Evolutionary conservation across 2,888 invertebrate species (phyloP), one percentile per base, ranked within the genome.

Genomic region (Trimorus sp.): DNA sequence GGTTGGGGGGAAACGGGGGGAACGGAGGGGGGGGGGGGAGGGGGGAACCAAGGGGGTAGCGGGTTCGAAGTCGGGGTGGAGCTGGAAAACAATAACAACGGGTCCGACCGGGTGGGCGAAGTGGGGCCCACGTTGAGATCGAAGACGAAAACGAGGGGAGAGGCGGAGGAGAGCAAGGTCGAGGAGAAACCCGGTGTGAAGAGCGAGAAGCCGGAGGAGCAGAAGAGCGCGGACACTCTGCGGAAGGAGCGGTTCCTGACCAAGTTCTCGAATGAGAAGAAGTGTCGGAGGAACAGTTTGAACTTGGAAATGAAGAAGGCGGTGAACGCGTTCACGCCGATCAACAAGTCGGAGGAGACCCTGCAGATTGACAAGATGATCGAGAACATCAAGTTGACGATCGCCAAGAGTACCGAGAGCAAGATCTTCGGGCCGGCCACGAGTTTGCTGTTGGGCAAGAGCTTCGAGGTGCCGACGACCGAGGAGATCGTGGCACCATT

Each of bases 321-420:
- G 0, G 88, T 90, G 7, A 88, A 86, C 56, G 87, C 89, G 7
- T 88, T 89, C 58, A 56, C 68, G 65, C 89, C 88, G 65, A 85
- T 83, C 11, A 85, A 85, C 6, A 90, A 89, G 65, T 82, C 85
- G 0, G 89, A 90, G 0, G 86, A 87, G 0, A 84, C 85, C 1
- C 89, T 89, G 0, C 88, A 90, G 14, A 90, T 92, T 65, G 91
- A 92, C 83, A 89, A 90, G 71, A 91, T 92, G 91, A 91, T 92
- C 69, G 90, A 91, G 48, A 87, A 87, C 51, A 91, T 92, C 15
- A 92, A 92, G 77, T 5, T 91, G 6, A 89, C 87, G 0, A 92
- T 92, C 16, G 91, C 88, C 0, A 91, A 91, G 68, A 87, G 90
- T 0, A 92, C 91, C 36, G 91, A 92, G 62, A 90, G 86, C 65